These are phyloP conservation scores for Perognathus longimembris DNA, from an alignment of 2,113 vertebrate genomes.

Conservation along the genomic window DNA sequence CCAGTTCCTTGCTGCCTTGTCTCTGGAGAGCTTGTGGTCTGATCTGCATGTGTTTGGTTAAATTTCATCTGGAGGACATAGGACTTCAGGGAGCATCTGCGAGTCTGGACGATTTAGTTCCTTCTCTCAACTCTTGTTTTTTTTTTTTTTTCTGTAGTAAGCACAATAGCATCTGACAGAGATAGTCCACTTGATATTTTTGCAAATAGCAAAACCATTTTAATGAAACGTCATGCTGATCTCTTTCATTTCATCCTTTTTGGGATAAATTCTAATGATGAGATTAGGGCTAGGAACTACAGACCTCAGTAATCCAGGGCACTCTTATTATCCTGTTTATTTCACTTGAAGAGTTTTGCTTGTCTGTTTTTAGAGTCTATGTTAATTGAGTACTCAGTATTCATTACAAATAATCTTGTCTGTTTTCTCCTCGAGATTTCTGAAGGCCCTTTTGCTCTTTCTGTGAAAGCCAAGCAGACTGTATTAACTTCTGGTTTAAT, in stretches of 20 bases:
- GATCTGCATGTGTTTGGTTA: conserved; percentile 56
- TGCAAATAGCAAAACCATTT: conserved; percentile 54
- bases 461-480: conserved; percentile 83
- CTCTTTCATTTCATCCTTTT: conserved; percentile 70
- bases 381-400: conserved; percentile 85
- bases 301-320: conserved; percentile 76
- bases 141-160: conserved; percentile 56
- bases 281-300: conserved; percentile 70
- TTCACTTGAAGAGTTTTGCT: conserved; percentile 80
- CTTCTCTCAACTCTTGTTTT: conserved; percentile 15
- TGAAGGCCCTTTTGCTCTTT: conserved; percentile 79
- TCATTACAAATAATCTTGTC: conserved; percentile 83
- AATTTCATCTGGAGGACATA: conserved; percentile 43
- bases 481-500: conserved; percentile 90
- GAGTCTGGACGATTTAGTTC: conserved; percentile 10
- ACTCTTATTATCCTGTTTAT: conserved; percentile 81
- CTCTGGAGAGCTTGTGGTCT: neutral
- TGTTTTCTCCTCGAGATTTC: conserved; percentile 84
- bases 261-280: conserved; percentile 65
- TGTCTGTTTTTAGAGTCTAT: conserved; percentile 76
- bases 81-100: conserved; percentile 16
- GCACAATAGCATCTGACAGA: neutral
- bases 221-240: conserved; percentile 66
- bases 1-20: neutral
- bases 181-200: conserved; percentile 37